Base-by-base conservation (phyloP, 2,888 invertebrate genomes). In the Euphydryas editha region DNA sequence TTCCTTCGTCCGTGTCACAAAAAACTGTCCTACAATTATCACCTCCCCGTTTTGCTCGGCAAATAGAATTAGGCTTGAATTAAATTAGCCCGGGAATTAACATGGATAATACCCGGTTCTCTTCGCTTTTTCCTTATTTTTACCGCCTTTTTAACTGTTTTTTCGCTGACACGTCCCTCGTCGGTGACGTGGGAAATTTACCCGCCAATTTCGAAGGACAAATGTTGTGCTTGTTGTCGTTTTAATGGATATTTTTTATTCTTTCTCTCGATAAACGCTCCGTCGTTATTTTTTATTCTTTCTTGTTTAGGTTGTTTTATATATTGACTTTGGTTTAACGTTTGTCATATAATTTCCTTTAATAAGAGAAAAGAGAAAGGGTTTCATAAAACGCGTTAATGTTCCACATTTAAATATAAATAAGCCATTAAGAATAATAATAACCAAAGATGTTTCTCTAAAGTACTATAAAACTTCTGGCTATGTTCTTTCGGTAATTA, bases 31-130 rank as follows among this genome's bases (percentile, higher is more conserved):
- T 82, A 85, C 87, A 92, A 90, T 92, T 92, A 92, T 90, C 91
- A 89, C 92, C 85, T 88, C 85, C 87, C 87, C 89, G 85, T 88
- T 90, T 87, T 87, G 75, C 88, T 88, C 86, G 76, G 85, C 87
- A 91, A 92, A 92, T 92, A 92, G 92, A 92, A 92, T 92, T 92
- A 92, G 85, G 89, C 87, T 88, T 77, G 88, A 92, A 92, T 92
- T 91, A 89, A 90, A 92, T 92, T 92, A 91, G 84, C 86, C 86
- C 79, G 82, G 83, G 91, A 86, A 92, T 92, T 92, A 92, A 90
- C 92, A 90, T 86, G 92, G 91, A 92, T 92, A 92, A 92, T 92
- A 84, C 87, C 82, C 81, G 83, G 81, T 83, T 84, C 83, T 84
- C 80, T 83, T 81, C 81, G 74, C 80, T 82, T 86, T 88, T 88